A percentile compares a stretch with the other conserved stretches of the same genome.
Evolutionary conservation across 2,113 vertebrate genomes (phyloP).

Genomic region (Poicephalus meyeri): DNA sequence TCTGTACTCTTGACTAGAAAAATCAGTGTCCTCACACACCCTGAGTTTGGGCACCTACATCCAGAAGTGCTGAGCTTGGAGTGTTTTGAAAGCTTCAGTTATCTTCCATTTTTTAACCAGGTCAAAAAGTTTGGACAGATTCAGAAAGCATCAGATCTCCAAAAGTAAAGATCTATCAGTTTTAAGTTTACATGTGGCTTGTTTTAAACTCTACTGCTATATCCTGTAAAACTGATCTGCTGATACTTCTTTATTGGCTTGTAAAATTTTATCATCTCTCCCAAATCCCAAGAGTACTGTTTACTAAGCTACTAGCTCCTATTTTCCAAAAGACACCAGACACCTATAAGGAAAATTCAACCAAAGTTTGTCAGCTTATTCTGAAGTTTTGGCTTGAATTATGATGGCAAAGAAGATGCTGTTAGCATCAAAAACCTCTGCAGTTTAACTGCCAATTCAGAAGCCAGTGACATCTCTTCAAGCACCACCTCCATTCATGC

Average conservation of each 20-base stretch:
- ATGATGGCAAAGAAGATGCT: background rate
- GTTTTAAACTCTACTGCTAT: background rate
- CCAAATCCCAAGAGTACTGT: background rate
- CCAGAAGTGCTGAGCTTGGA: background rate
- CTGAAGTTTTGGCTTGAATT: background rate
- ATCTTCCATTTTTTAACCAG: background rate
- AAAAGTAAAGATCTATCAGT: background rate
- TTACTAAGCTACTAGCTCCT: background rate
- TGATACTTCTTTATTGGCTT: constrained; percentile 8
- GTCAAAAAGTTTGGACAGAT: background rate
- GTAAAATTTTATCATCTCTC: background rate
- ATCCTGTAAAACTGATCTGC: background rate
- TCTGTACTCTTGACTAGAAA: background rate
- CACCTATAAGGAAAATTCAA: background rate
- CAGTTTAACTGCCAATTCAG: background rate
- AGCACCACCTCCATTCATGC: background rate
- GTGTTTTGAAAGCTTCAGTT: background rate
- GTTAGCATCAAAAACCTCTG: background rate
- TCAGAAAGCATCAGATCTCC: background rate
- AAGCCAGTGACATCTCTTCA: background rate
- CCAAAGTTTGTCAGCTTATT: background rate
- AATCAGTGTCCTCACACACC: background rate
- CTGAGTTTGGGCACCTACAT: background rate
- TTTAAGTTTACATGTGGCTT: background rate
- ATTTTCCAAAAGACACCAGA: background rate